Percentiles rank a stretch among this genome's conserved stretches.
Conservation (phyloP, 2,888 invertebrate species). For the Aspidiotus destructor region DNA sequence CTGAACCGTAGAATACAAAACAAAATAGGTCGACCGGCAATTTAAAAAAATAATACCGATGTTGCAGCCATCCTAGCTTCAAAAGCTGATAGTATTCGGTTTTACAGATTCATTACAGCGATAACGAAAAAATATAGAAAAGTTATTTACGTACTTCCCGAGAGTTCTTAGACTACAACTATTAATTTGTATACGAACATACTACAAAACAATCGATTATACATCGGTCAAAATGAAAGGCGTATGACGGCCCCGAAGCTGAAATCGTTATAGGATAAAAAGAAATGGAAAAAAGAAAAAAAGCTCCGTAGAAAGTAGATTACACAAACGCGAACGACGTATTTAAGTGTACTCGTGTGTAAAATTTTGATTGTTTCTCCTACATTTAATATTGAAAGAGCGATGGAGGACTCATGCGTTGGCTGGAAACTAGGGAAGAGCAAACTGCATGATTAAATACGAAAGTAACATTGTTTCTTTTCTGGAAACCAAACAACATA, state of each 20-base stretch:
- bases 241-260: not conserved
- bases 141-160: not conserved
- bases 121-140: not conserved
- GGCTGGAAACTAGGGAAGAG: too few relatives aligned
- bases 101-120: not conserved
- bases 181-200: not conserved
- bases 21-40: conserved; percentile 1
- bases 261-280: not conserved
- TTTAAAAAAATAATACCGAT: not conserved
- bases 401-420: too few relatives aligned
- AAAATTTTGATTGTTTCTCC: too few relatives aligned
- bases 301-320: not conserved
- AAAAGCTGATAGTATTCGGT: not conserved
- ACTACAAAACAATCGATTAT: not conserved
- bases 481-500: not conserved
- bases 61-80: not conserved
- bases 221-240: not conserved
- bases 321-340: too few relatives aligned
- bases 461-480: not conserved
- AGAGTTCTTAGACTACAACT: not conserved
- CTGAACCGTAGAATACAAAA: not conserved
- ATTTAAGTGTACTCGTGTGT: too few relatives aligned
- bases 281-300: not conserved
- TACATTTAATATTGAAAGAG: too few relatives aligned
- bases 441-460: not conserved